Conservation (phyloP, 2,113 vertebrate species). For the Hippocampus mohnikei region DNA sequence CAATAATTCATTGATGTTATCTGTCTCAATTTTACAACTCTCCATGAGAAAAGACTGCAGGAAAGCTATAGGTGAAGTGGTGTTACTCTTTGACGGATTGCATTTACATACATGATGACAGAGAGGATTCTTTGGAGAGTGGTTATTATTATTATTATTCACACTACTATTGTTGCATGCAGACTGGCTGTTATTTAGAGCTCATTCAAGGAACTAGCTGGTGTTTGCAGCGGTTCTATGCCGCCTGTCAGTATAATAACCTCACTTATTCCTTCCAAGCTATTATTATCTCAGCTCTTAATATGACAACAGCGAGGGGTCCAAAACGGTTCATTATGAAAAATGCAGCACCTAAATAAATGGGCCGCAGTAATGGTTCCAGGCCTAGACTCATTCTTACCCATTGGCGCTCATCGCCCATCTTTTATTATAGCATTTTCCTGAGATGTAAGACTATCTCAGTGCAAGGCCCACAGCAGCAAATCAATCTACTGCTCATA, state of each 20-base stretch:
- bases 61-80: too few relatives aligned
- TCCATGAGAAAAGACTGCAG: too few relatives aligned
- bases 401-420: constrained; percentile 57
- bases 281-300: constrained; percentile 20
- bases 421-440: constrained; percentile 61
- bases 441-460: constrained; percentile 62
- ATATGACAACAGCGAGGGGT: constrained; percentile 32
- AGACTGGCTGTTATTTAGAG: constrained; percentile 6
- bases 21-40: too few relatives aligned
- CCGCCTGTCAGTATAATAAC: constrained; percentile 36
- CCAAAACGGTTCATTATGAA: constrained; percentile 48
- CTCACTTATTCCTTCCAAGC: constrained; percentile 38
- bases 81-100: too few relatives aligned
- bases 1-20: too few relatives aligned
- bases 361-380: constrained; percentile 41
- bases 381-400: constrained; percentile 45
- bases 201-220: constrained; percentile 2
- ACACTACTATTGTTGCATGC: constrained; percentile 1
- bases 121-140: too few relatives aligned
- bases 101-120: too few relatives aligned
- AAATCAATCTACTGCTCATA: constrained; percentile 61
- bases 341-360: constrained; percentile 52
- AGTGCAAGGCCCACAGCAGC: constrained; percentile 24
- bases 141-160: not conserved
- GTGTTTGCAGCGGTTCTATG: constrained; percentile 18